Conservation (phyloP, 2,113 vertebrate species). For the Castor canadensis region DNA sequence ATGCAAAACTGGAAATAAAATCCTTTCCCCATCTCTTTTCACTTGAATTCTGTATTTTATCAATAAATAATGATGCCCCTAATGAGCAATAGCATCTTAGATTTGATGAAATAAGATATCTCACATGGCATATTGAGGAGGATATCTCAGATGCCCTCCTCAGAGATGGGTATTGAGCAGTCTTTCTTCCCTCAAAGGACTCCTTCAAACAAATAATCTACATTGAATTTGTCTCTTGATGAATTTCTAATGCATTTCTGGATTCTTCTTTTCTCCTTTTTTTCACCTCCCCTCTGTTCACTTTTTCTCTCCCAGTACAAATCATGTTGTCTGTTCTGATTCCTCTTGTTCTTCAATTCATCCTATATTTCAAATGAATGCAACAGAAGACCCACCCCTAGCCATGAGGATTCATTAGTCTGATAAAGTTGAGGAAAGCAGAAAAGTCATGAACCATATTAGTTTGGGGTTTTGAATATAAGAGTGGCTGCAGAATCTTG, state of each 20-base stretch:
- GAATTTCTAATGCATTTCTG: background rate
- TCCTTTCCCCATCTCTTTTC: background rate
- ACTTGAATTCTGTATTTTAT: conserved; percentile 16
- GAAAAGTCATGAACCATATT: background rate
- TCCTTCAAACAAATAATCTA: background rate
- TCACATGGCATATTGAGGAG: background rate
- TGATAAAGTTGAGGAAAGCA: background rate
- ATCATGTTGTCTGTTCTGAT: background rate
- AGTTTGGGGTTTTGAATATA: background rate
- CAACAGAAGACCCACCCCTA: background rate
- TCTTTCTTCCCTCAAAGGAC: background rate
- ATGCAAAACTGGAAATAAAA: background rate
- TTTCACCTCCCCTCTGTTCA: background rate
- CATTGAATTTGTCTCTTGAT: background rate
- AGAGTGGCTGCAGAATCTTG: background rate
- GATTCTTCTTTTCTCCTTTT: background rate
- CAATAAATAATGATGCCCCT: background rate
- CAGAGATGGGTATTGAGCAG: background rate
- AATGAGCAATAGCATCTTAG: background rate
- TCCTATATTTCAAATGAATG: background rate
- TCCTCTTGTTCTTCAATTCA: background rate
- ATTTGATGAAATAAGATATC: background rate
- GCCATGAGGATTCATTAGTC: background rate
- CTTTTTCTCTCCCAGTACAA: background rate
- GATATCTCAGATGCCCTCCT: background rate